A percentile compares a stretch with the other conserved stretches of the same genome.
Conservation (phyloP, 2,113 vertebrate species). For the Caranx melampygus region DNA sequence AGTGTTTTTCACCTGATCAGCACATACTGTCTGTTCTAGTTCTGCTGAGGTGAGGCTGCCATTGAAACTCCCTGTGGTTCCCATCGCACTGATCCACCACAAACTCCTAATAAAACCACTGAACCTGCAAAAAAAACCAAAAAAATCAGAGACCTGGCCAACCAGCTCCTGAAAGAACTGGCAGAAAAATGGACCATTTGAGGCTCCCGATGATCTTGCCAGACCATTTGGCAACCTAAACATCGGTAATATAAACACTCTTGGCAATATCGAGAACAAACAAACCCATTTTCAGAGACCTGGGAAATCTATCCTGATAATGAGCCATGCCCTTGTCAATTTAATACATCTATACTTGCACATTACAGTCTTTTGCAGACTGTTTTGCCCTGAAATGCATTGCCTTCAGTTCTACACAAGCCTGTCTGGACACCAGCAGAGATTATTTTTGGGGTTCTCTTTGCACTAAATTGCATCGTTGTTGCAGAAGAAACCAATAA, state of each 20-base stretch:
- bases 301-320: not conserved
- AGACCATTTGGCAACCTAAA: not conserved
- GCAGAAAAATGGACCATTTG: not conserved
- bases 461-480: slow-evolving; percentile 22
- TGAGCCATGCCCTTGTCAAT: not conserved
- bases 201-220: not conserved
- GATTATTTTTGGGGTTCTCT: not conserved
- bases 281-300: not conserved
- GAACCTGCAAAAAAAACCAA: not conserved
- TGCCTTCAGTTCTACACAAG: not conserved
- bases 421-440: not conserved
- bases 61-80: not conserved
- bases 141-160: not conserved
- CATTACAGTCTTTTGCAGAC: not conserved
- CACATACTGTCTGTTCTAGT: not conserved
- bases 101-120: not conserved
- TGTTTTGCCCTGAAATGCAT: not conserved
- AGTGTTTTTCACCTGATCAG: not conserved
- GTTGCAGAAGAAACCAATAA: not conserved
- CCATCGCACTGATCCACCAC: not conserved
- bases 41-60: not conserved
- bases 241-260: not conserved
- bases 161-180: not conserved
- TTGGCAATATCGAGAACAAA: not conserved
- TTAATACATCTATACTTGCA: not conserved